Evolutionary conservation across 1,140 invertebrate species (phyloP).

Genomic region (Caerostris darwini): DNA sequence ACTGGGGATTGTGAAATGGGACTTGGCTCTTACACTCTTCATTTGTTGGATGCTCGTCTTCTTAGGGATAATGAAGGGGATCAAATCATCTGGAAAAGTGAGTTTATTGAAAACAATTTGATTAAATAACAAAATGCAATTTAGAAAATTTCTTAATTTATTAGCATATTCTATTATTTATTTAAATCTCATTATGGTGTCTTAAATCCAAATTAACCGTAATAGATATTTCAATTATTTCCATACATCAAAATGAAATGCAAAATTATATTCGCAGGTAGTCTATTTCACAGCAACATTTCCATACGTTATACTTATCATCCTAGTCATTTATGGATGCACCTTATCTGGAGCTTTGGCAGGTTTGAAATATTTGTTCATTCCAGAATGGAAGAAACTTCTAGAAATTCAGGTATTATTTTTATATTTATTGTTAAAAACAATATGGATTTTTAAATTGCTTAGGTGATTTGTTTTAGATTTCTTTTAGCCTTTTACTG

Average conservation of each 20-base stretch:
- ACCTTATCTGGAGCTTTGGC: constrained; percentile 83
- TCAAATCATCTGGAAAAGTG: constrained; percentile 85
- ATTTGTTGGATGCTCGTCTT: constrained; percentile 82
- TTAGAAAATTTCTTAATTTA: no score
- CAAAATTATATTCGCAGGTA: constrained; percentile 79
- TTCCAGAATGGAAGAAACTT: constrained; percentile 81
- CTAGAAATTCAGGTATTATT: constrained; percentile 81
- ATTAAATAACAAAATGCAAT: no score
- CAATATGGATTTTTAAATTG: no score
- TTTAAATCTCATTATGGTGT: no score
- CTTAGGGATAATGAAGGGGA: constrained; percentile 82
- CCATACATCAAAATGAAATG: background rate
- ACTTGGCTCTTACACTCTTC: constrained; percentile 81
- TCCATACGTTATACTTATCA: constrained; percentile 84
- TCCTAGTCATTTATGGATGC: constrained; percentile 84
- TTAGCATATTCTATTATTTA: no score
- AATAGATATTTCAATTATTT: no score
- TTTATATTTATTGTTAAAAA: background rate
- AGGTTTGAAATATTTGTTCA: constrained; percentile 83
- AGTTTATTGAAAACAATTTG: constrained; percentile 79
- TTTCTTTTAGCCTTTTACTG: no score
- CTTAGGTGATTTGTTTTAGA: no score
- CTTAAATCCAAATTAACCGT: no score
- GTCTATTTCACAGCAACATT: constrained; percentile 86
- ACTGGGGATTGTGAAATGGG: constrained; percentile 79